A percentile compares a stretch with the other conserved stretches of the same genome.
These are phyloP conservation scores for Heliconius erato DNA, from an alignment of 2,888 invertebrate species.

Conservation along the genomic window DNA sequence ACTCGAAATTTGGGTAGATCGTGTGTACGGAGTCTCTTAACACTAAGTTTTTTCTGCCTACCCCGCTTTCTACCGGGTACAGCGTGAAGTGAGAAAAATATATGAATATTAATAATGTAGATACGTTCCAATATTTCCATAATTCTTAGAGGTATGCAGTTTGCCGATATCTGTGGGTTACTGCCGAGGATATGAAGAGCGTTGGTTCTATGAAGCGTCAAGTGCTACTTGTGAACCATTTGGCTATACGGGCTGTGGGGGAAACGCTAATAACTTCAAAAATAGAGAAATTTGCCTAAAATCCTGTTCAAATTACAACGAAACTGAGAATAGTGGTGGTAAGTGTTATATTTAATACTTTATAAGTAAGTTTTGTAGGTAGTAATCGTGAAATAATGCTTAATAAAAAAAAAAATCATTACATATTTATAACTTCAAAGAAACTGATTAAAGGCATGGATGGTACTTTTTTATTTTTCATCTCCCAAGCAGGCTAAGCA, in stretches of 20 bases:
- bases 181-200: conserved; percentile 91
- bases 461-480: not conserved
- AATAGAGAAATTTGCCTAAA: conserved; percentile 89
- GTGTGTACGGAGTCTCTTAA: too few species aligned
- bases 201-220: conserved; percentile 94
- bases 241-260: conserved; percentile 95
- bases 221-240: conserved; percentile 92
- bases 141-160: conserved; percentile 84
- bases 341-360: conserved; percentile 35
- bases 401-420: too few species aligned
- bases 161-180: conserved; percentile 89
- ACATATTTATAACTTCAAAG: too few species aligned
- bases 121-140: not conserved
- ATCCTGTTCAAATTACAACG: conserved; percentile 81
- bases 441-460: not conserved
- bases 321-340: conserved; percentile 52
- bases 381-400: too few species aligned
- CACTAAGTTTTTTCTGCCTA: too few species aligned
- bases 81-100: too few species aligned
- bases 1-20: too few species aligned
- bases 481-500: not conserved
- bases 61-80: too few species aligned
- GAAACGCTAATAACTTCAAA: conserved; percentile 95
- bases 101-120: too few species aligned
- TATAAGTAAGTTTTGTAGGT: too few species aligned